Percentiles rank a stretch among this genome's conserved stretches.
These are phyloP conservation scores for Lophius piscatorius DNA, from an alignment of 2,113 vertebrate species.

Conservation along the genomic window DNA sequence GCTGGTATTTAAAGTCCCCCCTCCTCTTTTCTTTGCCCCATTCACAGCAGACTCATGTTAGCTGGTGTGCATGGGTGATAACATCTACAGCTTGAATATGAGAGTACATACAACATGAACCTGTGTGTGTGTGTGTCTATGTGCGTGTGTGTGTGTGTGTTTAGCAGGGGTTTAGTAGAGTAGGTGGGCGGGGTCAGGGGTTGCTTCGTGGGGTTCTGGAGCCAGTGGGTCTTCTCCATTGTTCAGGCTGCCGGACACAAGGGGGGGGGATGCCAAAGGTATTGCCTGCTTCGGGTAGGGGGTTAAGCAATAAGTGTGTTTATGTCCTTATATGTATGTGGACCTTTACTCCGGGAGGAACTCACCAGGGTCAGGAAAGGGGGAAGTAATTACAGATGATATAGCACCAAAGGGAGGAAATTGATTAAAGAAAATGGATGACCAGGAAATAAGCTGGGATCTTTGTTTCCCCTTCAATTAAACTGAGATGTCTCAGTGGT, in stretches of 20 bases:
- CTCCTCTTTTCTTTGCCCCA: neutral
- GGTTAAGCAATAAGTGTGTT: slow-evolving; percentile 55
- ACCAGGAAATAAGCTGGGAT: slow-evolving; percentile 70
- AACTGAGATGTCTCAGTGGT: slow-evolving; percentile 72
- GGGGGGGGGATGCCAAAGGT: slow-evolving; percentile 66
- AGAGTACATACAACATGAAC: slow-evolving; percentile 42
- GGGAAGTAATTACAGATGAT: slow-evolving; percentile 77
- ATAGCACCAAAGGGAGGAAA: slow-evolving; percentile 75
- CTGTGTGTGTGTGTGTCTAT: slow-evolving; percentile 34
- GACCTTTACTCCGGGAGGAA: slow-evolving; percentile 45
- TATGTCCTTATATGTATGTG: slow-evolving; percentile 14
- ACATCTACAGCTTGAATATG: slow-evolving; percentile 37
- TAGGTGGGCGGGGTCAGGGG: slow-evolving; percentile 68
- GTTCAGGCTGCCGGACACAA: slow-evolving; percentile 57
- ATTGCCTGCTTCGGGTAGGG: slow-evolving; percentile 63
- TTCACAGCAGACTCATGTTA: slow-evolving; percentile 50
- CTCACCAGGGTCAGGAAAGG: slow-evolving; percentile 58
- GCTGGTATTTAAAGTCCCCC: slow-evolving; percentile 70
- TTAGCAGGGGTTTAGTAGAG: slow-evolving; percentile 36
- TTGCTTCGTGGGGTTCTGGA: slow-evolving; percentile 76
- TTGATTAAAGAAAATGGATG: slow-evolving; percentile 77
- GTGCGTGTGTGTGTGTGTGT: slow-evolving; percentile 35
- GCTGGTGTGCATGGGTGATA: slow-evolving; percentile 47
- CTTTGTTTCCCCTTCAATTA: slow-evolving; percentile 76
- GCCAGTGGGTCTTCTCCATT: slow-evolving; percentile 73